phyloP scores from a whole-genome alignment of 2,888 invertebrate species.

The Dryadula phaetusa region DNA sequence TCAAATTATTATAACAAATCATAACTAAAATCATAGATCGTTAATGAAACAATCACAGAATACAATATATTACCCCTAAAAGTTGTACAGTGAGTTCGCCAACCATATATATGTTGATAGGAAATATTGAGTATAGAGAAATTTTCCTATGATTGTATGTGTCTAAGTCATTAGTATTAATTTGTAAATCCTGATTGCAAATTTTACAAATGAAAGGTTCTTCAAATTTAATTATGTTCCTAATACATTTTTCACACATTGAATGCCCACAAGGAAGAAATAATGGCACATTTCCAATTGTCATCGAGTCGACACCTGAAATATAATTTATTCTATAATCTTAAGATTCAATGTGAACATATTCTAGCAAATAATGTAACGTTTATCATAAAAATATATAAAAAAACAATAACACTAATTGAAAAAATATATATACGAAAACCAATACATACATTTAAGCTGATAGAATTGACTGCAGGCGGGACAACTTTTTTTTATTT shows the following conservation, averaged over 20 bases:
- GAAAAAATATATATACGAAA: not conserved
- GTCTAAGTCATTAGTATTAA: slow-evolving; percentile 52
- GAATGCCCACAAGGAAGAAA: slow-evolving; percentile 87
- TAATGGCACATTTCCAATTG: slow-evolving; percentile 79
- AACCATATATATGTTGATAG: slow-evolving; percentile 67
- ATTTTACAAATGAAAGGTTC: slow-evolving; percentile 79
- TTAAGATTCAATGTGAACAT: too few species aligned
- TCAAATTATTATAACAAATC: slow-evolving; percentile 22
- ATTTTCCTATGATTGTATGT: slow-evolving; percentile 54
- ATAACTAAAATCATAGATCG: not conserved
- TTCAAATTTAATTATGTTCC: slow-evolving; percentile 61
- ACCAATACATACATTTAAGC: slow-evolving; percentile 63
- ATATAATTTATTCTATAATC: too few species aligned
- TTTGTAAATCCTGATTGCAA: slow-evolving; percentile 68
- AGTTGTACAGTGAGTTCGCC: slow-evolving; percentile 66
- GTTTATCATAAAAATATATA: not conserved
- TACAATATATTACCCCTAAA: slow-evolving; percentile 56
- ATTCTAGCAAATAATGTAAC: too few species aligned
- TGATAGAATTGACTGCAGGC: slow-evolving; percentile 72
- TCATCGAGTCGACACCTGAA: slow-evolving; percentile 53
- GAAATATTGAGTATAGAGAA: slow-evolving; percentile 63
- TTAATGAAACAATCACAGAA: not conserved
- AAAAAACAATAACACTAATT: too few species aligned
- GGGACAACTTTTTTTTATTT: slow-evolving; percentile 67
- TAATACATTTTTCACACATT: slow-evolving; percentile 87